Evolutionary conservation across 2,888 invertebrate species (phyloP), one percentile per base, ranked within the genome.

Genomic region (Limulus polyphemus): DNA sequence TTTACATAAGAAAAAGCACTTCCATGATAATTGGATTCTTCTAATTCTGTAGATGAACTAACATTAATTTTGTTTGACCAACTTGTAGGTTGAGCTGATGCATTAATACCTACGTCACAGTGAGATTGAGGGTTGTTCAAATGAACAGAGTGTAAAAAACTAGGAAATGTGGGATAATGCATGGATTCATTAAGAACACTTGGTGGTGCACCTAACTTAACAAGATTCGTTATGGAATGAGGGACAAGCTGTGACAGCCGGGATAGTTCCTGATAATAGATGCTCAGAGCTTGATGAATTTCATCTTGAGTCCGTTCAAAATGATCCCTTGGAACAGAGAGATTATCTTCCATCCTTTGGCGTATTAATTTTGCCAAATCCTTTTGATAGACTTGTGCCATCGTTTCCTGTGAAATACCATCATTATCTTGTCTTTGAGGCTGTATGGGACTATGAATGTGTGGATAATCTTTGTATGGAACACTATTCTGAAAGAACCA

Each of bases 361-460:
- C 76, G 89, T 84, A 94, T 92, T 61, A 98, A 83, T 75, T 95
- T 95, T 63, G 90, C 88, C 67, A 95, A 80, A 75, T 97, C 94
- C 75, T 94, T 93, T 73, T 95, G 93, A 75, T 95, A 95, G 73
- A 95, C 90, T 73, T 92, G 83, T 54, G 89, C 87, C 72, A 95
- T 91, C 78, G 94, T 93, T 75, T 98, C 97, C 75, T 95, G 95
- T 52, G 95, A 89, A 78, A 95, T 89, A 79, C 94, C 93, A 77
- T 89, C 91, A 78, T 90, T 90, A 77, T 90, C 89, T 78, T 90
- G 90, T 73, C 90, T 89, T 74, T 88, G 87, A 74, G 88, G 79
- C 75, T 87, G 83, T 16, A 47, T 16, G 17, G 50, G 51, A 47
- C 48, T 56, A 32, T 32, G 32, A 32, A 32, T 32, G 3, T 32